phyloP scores from a whole-genome alignment of 2,888 invertebrate genomes.

The Andrena praecox region DNA sequence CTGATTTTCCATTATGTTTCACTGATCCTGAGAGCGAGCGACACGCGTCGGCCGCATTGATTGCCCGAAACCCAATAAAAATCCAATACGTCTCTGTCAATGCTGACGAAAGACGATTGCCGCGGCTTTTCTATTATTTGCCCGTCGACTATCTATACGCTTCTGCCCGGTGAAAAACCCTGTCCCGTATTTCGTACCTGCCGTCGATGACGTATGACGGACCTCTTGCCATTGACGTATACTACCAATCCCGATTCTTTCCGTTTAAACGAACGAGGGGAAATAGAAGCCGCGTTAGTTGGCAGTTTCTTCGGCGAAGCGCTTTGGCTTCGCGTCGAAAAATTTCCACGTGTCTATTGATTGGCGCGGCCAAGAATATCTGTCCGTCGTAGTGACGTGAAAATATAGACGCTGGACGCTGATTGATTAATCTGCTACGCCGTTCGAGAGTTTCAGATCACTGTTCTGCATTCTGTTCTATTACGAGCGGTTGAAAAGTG shows the following conservation, averaged over 20 bases:
- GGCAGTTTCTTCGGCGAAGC: background rate
- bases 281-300: background rate
- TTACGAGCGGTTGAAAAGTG: background rate
- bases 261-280: background rate
- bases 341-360: background rate
- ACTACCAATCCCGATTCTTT: constrained; percentile 26
- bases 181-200: constrained; percentile 16
- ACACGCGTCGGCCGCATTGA: constrained; percentile 63
- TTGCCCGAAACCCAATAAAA: constrained; percentile 77
- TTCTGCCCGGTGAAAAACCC: constrained; percentile 32
- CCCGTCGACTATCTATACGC: constrained; percentile 33
- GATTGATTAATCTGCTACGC: too few species aligned
- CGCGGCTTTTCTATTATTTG: constrained; percentile 66
- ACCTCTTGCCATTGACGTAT: constrained; percentile 38
- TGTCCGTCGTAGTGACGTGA: background rate
- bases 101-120: constrained; percentile 67
- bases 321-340: background rate
- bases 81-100: constrained; percentile 75
- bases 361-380: background rate
- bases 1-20: constrained; percentile 55
- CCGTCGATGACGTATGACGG: constrained; percentile 32
- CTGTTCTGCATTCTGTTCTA: background rate
- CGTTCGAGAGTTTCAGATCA: background rate
- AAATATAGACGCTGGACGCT: too few species aligned
- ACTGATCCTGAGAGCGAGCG: constrained; percentile 28